Evolutionary conservation across 2,797 vertebrate species (phyloP).

Genomic region (Helostoma temminkii): DNA sequence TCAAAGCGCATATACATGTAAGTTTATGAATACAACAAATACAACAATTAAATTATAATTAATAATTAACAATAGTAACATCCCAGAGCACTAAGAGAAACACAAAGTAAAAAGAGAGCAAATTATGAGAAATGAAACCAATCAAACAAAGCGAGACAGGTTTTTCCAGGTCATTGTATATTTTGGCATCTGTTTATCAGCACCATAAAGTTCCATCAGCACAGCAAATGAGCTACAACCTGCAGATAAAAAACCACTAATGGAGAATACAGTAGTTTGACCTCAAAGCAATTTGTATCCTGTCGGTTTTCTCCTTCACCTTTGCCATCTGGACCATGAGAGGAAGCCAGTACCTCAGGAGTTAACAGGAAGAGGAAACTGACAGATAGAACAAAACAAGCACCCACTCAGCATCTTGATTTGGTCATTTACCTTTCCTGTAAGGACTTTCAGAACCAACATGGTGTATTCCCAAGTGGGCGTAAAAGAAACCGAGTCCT

Average conservation of each 20-base stretch:
- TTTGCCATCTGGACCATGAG: constrained; percentile 25
- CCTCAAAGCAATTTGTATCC: constrained; percentile 33
- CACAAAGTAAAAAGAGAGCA: background rate
- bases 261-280: constrained; percentile 31
- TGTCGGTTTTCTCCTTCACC: constrained; percentile 56
- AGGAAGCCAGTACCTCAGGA: constrained; percentile 58
- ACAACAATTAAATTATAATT: background rate
- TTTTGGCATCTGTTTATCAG: background rate
- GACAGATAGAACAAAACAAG: constrained; percentile 52
- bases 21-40: background rate
- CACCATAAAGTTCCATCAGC: background rate
- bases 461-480: background rate
- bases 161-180: background rate
- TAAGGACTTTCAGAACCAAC: background rate
- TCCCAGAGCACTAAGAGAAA: background rate
- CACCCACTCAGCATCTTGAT: constrained; percentile 31
- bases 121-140: background rate
- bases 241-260: background rate
- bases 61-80: too few species aligned
- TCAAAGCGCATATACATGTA: background rate
- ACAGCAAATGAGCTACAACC: background rate
- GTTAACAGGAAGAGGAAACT: constrained; percentile 67
- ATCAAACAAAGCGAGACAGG: constrained; percentile 9
- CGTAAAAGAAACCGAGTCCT: background rate
- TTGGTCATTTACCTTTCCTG: constrained; percentile 37